Conservation (phyloP, 2,113 vertebrate genomes). For the Gadus chalcogrammus region DNA sequence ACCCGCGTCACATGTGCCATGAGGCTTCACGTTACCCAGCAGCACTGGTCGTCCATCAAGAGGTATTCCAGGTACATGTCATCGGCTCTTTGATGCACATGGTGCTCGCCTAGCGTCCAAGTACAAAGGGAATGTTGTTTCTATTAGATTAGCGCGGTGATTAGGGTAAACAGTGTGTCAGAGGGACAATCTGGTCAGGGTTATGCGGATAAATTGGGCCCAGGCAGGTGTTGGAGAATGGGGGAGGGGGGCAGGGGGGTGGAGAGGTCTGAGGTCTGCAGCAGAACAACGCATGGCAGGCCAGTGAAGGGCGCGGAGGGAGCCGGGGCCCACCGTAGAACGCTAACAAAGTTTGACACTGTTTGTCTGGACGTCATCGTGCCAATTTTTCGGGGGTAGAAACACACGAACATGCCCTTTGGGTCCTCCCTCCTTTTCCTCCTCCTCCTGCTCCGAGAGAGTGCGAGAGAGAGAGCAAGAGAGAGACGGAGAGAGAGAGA, state of each 20-base stretch:
- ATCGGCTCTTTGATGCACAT: constrained; percentile 41
- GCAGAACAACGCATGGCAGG: constrained; percentile 55
- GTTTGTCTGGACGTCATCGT: constrained; percentile 65
- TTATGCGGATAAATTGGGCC: constrained; percentile 43
- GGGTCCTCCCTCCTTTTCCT: constrained; percentile 53
- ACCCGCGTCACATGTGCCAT: background rate
- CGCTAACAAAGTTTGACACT: constrained; percentile 70
- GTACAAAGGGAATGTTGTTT: constrained; percentile 50
- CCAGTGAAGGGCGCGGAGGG: constrained; percentile 44
- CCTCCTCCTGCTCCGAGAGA: constrained; percentile 33
- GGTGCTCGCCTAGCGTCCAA: constrained; percentile 33
- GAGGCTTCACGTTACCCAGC: background rate
- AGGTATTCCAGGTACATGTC: constrained; percentile 30
- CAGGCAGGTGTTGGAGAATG: constrained; percentile 56
- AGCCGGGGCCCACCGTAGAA: constrained; percentile 31
- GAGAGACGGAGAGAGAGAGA: no score
- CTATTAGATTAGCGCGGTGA: constrained; percentile 54
- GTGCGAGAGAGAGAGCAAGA: no score
- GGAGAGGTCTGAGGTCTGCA: constrained; percentile 38
- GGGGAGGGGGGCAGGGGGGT: constrained; percentile 6
- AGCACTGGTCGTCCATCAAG: constrained; percentile 27
- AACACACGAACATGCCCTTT: constrained; percentile 60
- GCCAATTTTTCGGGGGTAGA: constrained; percentile 51
- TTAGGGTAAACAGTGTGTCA: constrained; percentile 58
- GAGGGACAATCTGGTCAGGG: constrained; percentile 37